Evolutionary conservation across 2,113 vertebrate genomes (phyloP).

Genomic region (Prunella himalayana): DNA sequence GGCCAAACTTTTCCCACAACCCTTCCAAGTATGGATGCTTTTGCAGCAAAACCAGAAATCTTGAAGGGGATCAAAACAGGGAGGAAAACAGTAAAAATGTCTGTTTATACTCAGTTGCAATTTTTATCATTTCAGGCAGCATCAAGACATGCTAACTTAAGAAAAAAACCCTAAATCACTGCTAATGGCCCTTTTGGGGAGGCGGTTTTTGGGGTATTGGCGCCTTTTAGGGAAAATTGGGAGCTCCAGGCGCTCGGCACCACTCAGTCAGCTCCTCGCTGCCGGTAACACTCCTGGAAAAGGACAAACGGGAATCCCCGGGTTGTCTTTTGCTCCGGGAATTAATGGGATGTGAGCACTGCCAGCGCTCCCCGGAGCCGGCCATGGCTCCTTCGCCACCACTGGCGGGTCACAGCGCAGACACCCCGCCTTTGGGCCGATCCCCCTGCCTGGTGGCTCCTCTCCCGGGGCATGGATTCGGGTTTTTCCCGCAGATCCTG

Average conservation of each 20-base stretch:
- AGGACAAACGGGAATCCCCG: not conserved
- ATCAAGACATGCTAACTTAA: rapidly evolving
- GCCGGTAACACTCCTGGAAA: not conserved
- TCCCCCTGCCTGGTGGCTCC: not conserved
- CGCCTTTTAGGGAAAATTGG: not conserved
- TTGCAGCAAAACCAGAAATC: not conserved
- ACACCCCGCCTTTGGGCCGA: not conserved
- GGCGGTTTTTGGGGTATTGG: not conserved
- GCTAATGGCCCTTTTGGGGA: not conserved
- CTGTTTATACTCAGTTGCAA: not conserved
- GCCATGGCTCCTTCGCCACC: not conserved
- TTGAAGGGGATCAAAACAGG: not conserved
- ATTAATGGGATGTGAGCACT: not conserved
- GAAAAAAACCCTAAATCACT: too few relatives aligned
- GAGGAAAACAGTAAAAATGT: not conserved
- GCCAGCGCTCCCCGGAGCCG: not conserved
- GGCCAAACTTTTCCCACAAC: not conserved
- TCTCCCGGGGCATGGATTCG: not conserved
- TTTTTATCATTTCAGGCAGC: not conserved
- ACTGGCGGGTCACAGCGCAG: not conserved
- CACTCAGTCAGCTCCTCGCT: not conserved
- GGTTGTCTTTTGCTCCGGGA: not conserved
- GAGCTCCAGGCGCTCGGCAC: not conserved
- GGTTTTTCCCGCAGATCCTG: not conserved
- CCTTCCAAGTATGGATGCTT: rapidly evolving